Base-by-base conservation (phyloP, 2,113 vertebrate genomes). In the Ascaphus truei region DNA sequence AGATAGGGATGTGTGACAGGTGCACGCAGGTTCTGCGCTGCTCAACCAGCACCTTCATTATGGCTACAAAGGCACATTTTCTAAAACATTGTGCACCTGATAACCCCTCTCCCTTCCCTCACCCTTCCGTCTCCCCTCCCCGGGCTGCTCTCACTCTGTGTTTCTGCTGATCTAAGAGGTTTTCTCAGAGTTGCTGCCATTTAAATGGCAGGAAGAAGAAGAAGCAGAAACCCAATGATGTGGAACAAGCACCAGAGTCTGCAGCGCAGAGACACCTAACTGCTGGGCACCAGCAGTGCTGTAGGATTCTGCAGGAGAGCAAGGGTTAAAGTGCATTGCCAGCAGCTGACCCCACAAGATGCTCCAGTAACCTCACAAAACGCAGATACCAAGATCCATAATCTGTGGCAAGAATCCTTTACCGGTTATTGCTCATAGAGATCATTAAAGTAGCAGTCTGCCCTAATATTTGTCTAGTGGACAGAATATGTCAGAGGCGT, bases 81-180 rank as follows among this genome's bases (percentile, higher is more conserved):
- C 47, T 18, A 52, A 52, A 58, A n/a, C 29, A 48, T 47, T 27
- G 39, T 18, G 22, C 65, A 58, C 53, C 53, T 68, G 41, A 68
- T 33, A 27, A 37, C 8, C 15, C 20, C 50, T 31, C 30, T 51
- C 7, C 47, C 30, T 7, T 2, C 30, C 7, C 20, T 5, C 43
- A 29, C 39, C 23, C 27, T 68, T 8, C 30, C 53, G 34, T 6
- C 1, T 22, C 5, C 12, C 33, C 33, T 9, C n/a, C n/a, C n/a
- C n/a, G 15, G 4, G 10, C 22, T 34, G 43, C 3, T 18, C 51
- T 23, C 63, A 10, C 36, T 63, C 29, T 3, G n/a, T 34, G 20
- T 7, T 66, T 56, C n/a, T 66, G 63, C 63, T 66, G 63, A 66
- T 66, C 16, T 39, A 41, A 52, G 34, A 37, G 5, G 33, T 66